Percentiles rank a stretch among this genome's conserved stretches.
Conservation (phyloP, 2,113 vertebrate species). For the Tragelaphus scriptus region DNA sequence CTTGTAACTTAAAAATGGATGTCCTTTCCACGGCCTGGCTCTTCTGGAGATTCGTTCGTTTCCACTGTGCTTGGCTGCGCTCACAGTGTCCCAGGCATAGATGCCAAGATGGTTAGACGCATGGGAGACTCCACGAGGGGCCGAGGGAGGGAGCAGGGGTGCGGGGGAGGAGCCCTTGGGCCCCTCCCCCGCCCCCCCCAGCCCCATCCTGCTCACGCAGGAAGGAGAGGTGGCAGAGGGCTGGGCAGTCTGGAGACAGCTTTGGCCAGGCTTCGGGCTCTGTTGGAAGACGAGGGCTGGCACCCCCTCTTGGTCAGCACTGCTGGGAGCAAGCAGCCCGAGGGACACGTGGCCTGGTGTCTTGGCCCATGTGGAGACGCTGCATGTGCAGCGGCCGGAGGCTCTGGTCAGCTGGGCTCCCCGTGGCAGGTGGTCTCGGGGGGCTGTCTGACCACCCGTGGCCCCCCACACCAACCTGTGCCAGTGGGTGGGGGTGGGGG, state of each 20-base stretch:
- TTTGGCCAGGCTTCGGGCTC: not conserved
- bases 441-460: not conserved
- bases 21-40: not conserved
- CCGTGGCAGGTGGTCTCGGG: not conserved
- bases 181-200: no score
- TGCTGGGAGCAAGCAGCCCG: not conserved
- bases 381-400: rapidly evolving
- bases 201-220: not conserved
- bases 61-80: not conserved
- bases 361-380: not conserved
- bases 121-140: rapidly evolving
- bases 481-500: rapidly evolving
- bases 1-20: not conserved
- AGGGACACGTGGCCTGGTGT: not conserved
- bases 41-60: not conserved
- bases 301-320: not conserved
- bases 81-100: not conserved
- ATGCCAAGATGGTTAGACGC: not conserved
- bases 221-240: not conserved
- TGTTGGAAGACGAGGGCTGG: not conserved
- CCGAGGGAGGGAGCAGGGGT: rapidly evolving
- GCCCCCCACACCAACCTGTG: not conserved
- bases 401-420: not conserved
- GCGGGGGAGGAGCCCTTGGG: no score
- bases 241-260: not conserved